Conservation (phyloP, 2,888 invertebrate species). For the Lasius fuliginosus region DNA sequence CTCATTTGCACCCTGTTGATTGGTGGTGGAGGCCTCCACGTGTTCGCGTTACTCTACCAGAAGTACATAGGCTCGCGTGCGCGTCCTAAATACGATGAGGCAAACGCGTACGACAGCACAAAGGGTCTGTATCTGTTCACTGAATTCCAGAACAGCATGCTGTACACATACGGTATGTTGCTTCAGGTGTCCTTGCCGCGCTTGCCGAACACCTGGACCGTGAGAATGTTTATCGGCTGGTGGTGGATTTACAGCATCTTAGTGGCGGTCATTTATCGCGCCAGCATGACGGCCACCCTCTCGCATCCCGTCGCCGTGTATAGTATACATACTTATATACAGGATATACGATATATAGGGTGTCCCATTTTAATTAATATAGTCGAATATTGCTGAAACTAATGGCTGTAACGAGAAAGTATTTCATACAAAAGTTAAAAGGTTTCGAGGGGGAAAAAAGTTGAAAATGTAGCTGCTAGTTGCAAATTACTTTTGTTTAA, state of each 20-base stretch:
- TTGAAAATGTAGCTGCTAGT: no score
- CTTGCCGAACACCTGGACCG: slow-evolving; percentile 93
- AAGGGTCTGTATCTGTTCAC: slow-evolving; percentile 91
- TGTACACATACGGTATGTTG: slow-evolving; percentile 94
- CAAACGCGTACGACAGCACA: slow-evolving; percentile 75
- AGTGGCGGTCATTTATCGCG: slow-evolving; percentile 93
- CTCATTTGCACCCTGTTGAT: slow-evolving; percentile 90
- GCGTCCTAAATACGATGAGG: slow-evolving; percentile 42
- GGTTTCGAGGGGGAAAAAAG: no score
- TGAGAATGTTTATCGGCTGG: slow-evolving; percentile 94
- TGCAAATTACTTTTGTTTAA: no score
- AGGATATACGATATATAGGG: not conserved
- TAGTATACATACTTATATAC: not conserved
- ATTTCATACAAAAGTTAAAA: no score
- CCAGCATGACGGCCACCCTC: slow-evolving; percentile 94
- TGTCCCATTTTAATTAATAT: not conserved
- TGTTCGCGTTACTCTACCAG: slow-evolving; percentile 66
- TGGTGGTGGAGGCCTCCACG: slow-evolving; percentile 87
- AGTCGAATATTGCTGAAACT: no score
- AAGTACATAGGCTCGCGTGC: slow-evolving; percentile 59
- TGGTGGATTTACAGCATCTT: slow-evolving; percentile 95
- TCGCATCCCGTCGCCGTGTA: slow-evolving; percentile 92
- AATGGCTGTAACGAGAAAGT: no score
- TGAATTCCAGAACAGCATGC: slow-evolving; percentile 91
- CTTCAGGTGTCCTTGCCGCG: slow-evolving; percentile 92